These are phyloP conservation scores for Ypsolopha sequella DNA, from an alignment of 2,888 invertebrate genomes.

Conservation along the genomic window DNA sequence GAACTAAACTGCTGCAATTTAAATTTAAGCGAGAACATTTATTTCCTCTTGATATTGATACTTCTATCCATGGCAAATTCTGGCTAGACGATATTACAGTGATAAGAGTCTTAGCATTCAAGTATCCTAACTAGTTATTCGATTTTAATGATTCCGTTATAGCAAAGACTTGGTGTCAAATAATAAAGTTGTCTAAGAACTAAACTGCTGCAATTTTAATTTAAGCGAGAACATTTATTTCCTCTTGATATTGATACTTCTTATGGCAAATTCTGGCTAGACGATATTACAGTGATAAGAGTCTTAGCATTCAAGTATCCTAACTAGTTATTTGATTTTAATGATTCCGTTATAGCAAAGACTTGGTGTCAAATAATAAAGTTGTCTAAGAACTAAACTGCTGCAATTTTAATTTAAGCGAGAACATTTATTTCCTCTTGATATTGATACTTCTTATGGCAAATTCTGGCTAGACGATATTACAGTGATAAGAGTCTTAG, in stretches of 20 bases:
- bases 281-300: no score
- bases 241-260: not conserved
- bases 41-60: not conserved
- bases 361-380: conserved; percentile 31
- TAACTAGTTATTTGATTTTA: no score
- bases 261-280: not conserved
- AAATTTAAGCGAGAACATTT: conserved; percentile 2
- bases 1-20: conserved; percentile 15
- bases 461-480: not conserved
- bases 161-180: no score
- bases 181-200: conserved; percentile 45
- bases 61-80: not conserved
- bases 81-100: not conserved
- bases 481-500: no score
- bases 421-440: conserved; percentile 1
- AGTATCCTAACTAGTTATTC: no score
- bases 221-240: conserved; percentile 1
- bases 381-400: conserved; percentile 24
- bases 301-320: no score
- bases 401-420: conserved; percentile 9
- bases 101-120: no score
- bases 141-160: no score
- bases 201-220: conserved; percentile 10
- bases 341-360: no score
- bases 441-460: not conserved